Evolutionary conservation across 2,888 invertebrate species (phyloP).

Genomic region (Crematogaster levior): DNA sequence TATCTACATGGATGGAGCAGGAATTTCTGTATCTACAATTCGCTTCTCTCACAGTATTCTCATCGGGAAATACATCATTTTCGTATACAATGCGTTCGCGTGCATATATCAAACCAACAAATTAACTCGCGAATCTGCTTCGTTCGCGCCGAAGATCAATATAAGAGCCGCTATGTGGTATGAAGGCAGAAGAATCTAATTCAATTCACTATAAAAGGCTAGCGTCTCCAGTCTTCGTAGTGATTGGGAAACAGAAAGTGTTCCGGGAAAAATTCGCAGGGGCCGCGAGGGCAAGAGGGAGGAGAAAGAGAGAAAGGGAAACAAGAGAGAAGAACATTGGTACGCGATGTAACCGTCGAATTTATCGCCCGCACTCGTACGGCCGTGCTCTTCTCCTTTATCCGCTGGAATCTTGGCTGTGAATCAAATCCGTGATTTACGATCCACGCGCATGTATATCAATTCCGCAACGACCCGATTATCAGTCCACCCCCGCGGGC

Average conservation of each 20-base stretch:
- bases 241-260: neutral
- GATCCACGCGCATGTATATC: constrained; percentile 75
- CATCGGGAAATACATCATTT: neutral
- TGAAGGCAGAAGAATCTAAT: neutral
- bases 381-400: constrained; percentile 61
- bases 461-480: constrained; percentile 82
- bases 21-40: constrained; percentile 5
- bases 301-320: neutral
- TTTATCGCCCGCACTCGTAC: constrained; percentile 68
- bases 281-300: neutral
- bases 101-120: constrained; percentile 7
- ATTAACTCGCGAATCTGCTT: constrained; percentile 7
- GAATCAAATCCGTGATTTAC: constrained; percentile 79
- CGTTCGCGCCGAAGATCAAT: constrained; percentile 2
- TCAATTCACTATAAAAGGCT: constrained; percentile 2
- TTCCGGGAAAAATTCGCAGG: neutral
- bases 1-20: neutral
- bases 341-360: constrained; percentile 68
- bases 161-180: neutral
- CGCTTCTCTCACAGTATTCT: neutral
- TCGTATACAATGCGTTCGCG: neutral
- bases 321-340: constrained; percentile 19
- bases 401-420: constrained; percentile 78
- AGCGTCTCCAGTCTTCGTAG: neutral
- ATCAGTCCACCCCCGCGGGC: constrained; percentile 71